Evolutionary conservation across 2,113 vertebrate species (phyloP), one percentile per base, ranked within the genome.

Genomic region (Nymphicus hollandicus): DNA sequence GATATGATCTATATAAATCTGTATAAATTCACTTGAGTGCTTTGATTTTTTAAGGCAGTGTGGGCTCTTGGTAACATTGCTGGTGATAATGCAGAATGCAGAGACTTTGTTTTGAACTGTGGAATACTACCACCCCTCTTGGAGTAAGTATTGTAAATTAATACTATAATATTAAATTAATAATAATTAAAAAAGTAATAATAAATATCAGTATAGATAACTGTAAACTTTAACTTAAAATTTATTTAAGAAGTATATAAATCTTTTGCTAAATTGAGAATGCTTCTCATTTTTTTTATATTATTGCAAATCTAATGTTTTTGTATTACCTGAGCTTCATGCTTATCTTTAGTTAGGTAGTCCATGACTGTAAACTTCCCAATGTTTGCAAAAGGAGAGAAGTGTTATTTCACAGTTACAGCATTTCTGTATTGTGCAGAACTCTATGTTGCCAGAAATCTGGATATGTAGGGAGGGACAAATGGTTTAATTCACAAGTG

Each of bases 51-150:
- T 72, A 91, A 99, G 99, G 99, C 99, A n/a, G 99, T 99, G 35
- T 99, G 99, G 99, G 99, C 99, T 33, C 97, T 99, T 96, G 99
- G 99, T 55, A 99, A 99, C 94, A 99, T 99, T 89, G 99, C 99
- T 72, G 99, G 99, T 94, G 99, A 99, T 96, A 99, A 99, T 81
- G 98, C 99, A 66, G 99, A 99, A 96, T 99, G 99, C 97, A 98
- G 99, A 98, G 99, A 99, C 97, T 99, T 99, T 64, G 99, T 99
- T 86, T 98, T 99, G 90, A 99, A 98, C 97, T 99, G 99, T 97
- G 98, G 98, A 92, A 99, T 99, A 96, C 98, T 99, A 76, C 98
- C 99, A 19, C 99, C 98, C 49, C 98, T 99, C 76, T 98, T 99
- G 94, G 98, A 99, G 99, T 99, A 97, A 98, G 99, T 99, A 95